Base-by-base conservation (phyloP, 2,888 invertebrate species). In the Amphimallon solstitiale region DNA sequence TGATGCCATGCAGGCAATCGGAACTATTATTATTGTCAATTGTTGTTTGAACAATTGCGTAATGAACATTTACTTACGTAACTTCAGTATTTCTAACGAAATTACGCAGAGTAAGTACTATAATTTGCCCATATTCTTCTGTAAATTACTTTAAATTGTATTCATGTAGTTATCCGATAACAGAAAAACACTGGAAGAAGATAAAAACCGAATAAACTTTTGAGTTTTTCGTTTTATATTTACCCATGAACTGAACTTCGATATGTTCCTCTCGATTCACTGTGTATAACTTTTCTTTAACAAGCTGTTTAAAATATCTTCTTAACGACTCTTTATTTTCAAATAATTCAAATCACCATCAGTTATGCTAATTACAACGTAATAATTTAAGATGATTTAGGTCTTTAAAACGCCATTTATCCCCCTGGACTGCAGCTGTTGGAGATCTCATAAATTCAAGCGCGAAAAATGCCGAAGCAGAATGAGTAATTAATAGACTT, bases 401-500 rank as follows among this genome's bases (percentile, higher is more conserved):
- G 17, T 34, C 14, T 35, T 17, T 51, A 15, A 46, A 19, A 19
- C 19, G 46, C 19, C 19, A 46, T 46, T 17, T 46, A 19, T 15
- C 46, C 46, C n/a, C 5, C 21, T 7, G 19, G 10, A 12, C 12
- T 9, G 35, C 21, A 35, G 35, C 35, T 51, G 51, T 35, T 4
- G 35, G 15, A 6, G 34, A 34, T 17, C 34, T 51, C 7, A 46
- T 46, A 17, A 40, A 35, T 35, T 51, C 35, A 2, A 37, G 51
- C 56, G 29, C 40, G 21, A 40, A 56, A 56, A 56, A 40, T 56
- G 38, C 56, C 14, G 23, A 23, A 56, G 23, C 43, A 6, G 56
- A 56, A 56, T 56, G 56, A 38, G 56, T 56, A 56, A 56, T 56
- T 56, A 56, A 56, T 43, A 56, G 56, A 56, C 40, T 40, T 56